A percentile compares a stretch with the other conserved stretches of the same genome.
phyloP scores from a whole-genome alignment of 2,888 invertebrate genomes.

The Troglohyphantes excavatus region DNA sequence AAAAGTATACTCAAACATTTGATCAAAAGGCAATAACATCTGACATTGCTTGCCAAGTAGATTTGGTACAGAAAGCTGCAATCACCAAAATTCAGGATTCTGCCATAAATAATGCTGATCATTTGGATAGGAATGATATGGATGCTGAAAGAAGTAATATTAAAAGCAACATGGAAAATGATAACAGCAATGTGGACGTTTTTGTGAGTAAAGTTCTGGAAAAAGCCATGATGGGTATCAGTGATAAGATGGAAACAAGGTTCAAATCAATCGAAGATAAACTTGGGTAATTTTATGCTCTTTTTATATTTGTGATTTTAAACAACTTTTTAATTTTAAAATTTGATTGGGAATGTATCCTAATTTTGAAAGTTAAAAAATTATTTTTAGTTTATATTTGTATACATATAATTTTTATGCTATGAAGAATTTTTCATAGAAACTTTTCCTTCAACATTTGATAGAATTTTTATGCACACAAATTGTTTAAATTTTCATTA shows the following conservation, averaged over 20 bases:
- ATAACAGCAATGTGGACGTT: neutral
- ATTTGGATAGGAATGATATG: neutral
- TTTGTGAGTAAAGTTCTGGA: constrained; percentile 45
- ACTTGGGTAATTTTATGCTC: constrained; percentile 36
- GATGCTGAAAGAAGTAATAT: neutral
- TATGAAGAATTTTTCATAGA: too few species aligned
- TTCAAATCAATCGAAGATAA: constrained; percentile 62
- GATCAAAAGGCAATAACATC: neutral
- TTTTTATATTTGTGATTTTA: neutral
- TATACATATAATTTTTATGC: too few species aligned
- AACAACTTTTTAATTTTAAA: neutral
- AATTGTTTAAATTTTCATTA: too few species aligned
- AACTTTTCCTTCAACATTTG: too few species aligned
- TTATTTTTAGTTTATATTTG: too few species aligned
- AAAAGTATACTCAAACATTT: constrained; percentile 18
- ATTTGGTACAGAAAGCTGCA: constrained; percentile 7
- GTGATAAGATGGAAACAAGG: constrained; percentile 52
- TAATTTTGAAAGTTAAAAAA: neutral
- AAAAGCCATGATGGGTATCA: constrained; percentile 31
- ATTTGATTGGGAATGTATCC: neutral
- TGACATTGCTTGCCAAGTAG: constrained; percentile 50
- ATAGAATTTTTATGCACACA: too few species aligned
- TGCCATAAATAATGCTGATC: neutral
- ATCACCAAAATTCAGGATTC: neutral
- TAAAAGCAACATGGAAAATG: neutral